Base-by-base conservation (phyloP, 2,888 invertebrate species). In the Tyria jacobaeae region DNA sequence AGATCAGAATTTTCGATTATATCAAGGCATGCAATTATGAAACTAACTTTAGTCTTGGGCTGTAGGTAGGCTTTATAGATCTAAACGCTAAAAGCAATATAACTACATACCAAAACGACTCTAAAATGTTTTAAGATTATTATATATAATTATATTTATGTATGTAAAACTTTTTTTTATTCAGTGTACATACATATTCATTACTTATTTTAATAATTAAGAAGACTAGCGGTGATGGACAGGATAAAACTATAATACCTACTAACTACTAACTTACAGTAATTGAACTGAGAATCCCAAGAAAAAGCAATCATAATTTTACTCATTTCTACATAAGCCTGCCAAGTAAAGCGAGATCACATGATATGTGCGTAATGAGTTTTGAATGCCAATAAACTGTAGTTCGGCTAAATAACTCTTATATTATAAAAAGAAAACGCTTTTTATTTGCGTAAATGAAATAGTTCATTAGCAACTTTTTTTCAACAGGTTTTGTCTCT, bases 201-300 rank as follows among this genome's bases (percentile, higher is more conserved):
- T 7, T 3, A 3, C 10, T 17, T 41, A 3, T 1, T 41, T 41
- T 10, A 41, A 17, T 41, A 17, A 21, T 41, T 17, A 10, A 17
- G 17, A 21, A 17, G 10, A 10, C 17, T 41, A 17, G 10, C 9
- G 9, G 17, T 41, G 2, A 21, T 17, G 10, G 17, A 21, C 17
- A 9, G 10, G 10, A 21, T 41, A 17, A 41, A 41, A 10, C 3
- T 41, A 10, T 41, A 17, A n/a, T n/a, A n/a, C n/a, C n/a, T n/a
- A n/a, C n/a, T n/a, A n/a, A n/a, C n/a, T n/a, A n/a, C n/a, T n/a
- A n/a, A n/a, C n/a, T n/a, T n/a, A n/a, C 10, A 17, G 41, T 52
- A 35, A 44, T 24, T 44, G 37, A 62, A 59, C 49, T 34, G 57
- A 44, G 41, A 54, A n/a, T 48, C 47, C 59, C 21, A 59, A 60